Conservation (phyloP, 1,140 invertebrate species). For the Caenorhabditis latens region DNA sequence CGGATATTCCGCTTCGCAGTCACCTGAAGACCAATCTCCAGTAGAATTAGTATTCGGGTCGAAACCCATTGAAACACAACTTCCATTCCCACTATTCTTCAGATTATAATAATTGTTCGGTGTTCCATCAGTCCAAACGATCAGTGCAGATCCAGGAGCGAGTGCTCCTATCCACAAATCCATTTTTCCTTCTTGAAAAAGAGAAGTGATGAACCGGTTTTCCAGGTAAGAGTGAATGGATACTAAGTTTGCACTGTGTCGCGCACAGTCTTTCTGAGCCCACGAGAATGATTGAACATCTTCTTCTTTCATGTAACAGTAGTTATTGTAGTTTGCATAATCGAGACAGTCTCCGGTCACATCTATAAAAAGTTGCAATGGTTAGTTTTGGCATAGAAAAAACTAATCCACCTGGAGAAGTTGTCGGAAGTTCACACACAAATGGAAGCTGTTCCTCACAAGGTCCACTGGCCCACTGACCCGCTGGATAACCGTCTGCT, state of each 20-base stretch:
- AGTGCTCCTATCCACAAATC: background rate
- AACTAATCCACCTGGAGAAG: background rate
- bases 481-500: background rate
- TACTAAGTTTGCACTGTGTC: background rate
- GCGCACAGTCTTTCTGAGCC: background rate
- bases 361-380: background rate
- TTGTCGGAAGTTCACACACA: constrained; percentile 6
- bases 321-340: background rate
- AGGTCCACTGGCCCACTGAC: background rate
- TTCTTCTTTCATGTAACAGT: background rate
- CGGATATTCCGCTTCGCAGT: background rate
- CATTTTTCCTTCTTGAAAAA: background rate
- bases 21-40: background rate
- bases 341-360: background rate
- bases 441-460: background rate
- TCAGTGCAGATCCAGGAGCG: background rate
- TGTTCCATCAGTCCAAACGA: constrained; percentile 8
- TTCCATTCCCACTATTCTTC: background rate
- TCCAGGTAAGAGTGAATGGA: background rate
- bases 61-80: background rate
- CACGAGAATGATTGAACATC: background rate
- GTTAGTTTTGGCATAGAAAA: background rate
- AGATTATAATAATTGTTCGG: background rate
- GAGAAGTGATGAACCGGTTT: background rate
- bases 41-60: background rate